Evolutionary conservation across 2,888 invertebrate genomes (phyloP).

Genomic region (Chaetogeoica ovagalla): DNA sequence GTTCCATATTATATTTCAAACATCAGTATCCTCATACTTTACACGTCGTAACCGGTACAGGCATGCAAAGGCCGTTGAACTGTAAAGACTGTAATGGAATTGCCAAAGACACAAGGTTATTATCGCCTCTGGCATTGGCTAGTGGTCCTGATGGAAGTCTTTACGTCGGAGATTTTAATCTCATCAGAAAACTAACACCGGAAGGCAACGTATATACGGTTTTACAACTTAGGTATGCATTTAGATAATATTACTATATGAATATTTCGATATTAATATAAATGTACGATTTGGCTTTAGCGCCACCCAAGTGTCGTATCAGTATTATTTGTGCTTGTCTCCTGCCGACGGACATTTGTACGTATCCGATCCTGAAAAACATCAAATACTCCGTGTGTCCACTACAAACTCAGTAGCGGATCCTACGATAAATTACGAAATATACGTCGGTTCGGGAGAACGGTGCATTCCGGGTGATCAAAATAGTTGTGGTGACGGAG

Average conservation of each 20-base stretch:
- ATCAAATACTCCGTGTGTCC: constrained; percentile 81
- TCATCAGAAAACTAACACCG: constrained; percentile 86
- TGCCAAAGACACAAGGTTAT: constrained; percentile 81
- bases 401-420: constrained; percentile 79
- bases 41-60: constrained; percentile 90
- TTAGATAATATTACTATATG: neutral
- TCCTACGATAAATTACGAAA: constrained; percentile 80
- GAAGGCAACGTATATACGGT: constrained; percentile 89
- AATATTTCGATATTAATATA: neutral
- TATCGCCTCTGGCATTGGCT: constrained; percentile 92
- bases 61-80: constrained; percentile 79
- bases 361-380: constrained; percentile 92
- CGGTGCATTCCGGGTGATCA: constrained; percentile 93
- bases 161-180: constrained; percentile 95
- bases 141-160: constrained; percentile 95
- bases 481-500: constrained; percentile 93
- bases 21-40: constrained; percentile 83
- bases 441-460: constrained; percentile 85
- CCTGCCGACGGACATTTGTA: constrained; percentile 95
- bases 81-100: constrained; percentile 87
- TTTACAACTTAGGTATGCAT: constrained; percentile 75
- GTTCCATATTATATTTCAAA: constrained; percentile 90
- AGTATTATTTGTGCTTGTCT: constrained; percentile 94
- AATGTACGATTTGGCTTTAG: constrained; percentile 62
- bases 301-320: constrained; percentile 93